phyloP scores from a whole-genome alignment of 1,140 invertebrate genomes.

The Drosophila sechellia region DNA sequence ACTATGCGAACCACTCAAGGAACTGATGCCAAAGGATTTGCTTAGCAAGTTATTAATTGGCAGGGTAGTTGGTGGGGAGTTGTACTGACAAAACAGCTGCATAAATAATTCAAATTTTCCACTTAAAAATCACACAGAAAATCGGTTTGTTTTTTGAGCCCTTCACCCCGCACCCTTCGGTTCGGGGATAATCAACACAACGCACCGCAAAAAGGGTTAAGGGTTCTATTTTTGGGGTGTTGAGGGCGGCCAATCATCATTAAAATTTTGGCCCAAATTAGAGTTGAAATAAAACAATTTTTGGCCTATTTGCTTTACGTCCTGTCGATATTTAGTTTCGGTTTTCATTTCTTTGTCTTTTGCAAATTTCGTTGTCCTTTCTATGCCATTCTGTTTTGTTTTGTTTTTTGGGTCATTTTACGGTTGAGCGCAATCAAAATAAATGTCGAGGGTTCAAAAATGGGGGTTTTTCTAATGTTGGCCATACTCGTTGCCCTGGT shows the following conservation, averaged over 20 bases:
- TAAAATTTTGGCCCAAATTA: constrained; percentile 73
- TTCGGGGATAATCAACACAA: constrained; percentile 50
- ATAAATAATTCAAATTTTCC: constrained; percentile 73
- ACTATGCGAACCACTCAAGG: background rate
- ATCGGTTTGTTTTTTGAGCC: constrained; percentile 56
- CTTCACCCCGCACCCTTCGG: background rate
- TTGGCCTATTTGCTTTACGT: constrained; percentile 56
- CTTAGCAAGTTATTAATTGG: constrained; percentile 69
- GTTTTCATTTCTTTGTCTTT: constrained; percentile 28
- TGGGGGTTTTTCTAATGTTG: constrained; percentile 23
- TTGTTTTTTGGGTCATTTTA: constrained; percentile 62
- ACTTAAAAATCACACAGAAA: constrained; percentile 68
- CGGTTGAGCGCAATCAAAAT: constrained; percentile 65
- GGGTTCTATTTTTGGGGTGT: constrained; percentile 27
- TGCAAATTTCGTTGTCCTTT: constrained; percentile 12
- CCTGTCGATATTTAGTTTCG: constrained; percentile 62
- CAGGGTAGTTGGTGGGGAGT: constrained; percentile 3
- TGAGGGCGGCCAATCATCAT: constrained; percentile 62
- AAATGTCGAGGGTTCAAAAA: constrained; percentile 35
- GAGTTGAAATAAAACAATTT: constrained; percentile 76
- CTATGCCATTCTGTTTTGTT: constrained; percentile 16
- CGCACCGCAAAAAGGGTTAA: constrained; percentile 45
- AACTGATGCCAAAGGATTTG: constrained; percentile 36
- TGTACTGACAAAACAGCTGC: constrained; percentile 65
- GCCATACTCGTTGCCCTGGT: background rate